Conservation (phyloP, 2,888 invertebrate genomes). For the Incurvaria masculella region DNA sequence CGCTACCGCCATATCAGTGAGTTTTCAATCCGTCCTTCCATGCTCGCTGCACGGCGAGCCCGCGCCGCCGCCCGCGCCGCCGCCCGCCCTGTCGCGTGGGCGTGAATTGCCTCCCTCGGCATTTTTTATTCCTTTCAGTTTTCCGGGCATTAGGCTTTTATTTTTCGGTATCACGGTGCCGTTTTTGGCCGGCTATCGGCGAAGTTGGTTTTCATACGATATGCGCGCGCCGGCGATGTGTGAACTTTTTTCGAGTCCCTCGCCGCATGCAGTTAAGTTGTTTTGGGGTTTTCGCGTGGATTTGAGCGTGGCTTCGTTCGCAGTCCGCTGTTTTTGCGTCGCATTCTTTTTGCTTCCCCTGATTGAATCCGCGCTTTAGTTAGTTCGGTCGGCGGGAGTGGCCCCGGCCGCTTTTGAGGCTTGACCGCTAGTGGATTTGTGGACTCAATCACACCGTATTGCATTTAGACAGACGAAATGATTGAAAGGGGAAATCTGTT, state of each 20-base stretch:
- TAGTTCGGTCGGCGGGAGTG: slow-evolving; percentile 36
- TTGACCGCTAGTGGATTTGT: slow-evolving; percentile 27
- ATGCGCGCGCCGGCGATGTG: slow-evolving; percentile 45
- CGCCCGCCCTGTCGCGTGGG: slow-evolving; percentile 24
- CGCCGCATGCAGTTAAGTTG: slow-evolving; percentile 42
- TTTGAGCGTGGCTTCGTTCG: slow-evolving; percentile 42
- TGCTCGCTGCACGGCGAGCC: too few species aligned
- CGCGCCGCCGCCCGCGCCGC: slow-evolving; percentile 14
- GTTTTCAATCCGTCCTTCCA: too few species aligned
- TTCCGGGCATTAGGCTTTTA: slow-evolving; percentile 50
- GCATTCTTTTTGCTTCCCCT: slow-evolving; percentile 33
- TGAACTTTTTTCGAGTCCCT: slow-evolving; percentile 42
- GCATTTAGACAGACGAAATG: too few species aligned
- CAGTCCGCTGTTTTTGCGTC: slow-evolving; percentile 29
- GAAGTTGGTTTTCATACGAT: slow-evolving; percentile 49
- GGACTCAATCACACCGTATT: slow-evolving; percentile 4
- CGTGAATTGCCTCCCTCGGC: slow-evolving; percentile 19
- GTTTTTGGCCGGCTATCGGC: slow-evolving; percentile 51
- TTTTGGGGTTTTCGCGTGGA: slow-evolving; percentile 46
- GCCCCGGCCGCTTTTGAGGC: too few species aligned
- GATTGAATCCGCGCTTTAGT: slow-evolving; percentile 54
- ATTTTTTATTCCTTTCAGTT: slow-evolving; percentile 27
- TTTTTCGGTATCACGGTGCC: slow-evolving; percentile 56
- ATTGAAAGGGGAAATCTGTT: too few species aligned
- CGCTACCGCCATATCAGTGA: too few species aligned